Base-by-base conservation (phyloP, 1,140 invertebrate genomes). In the Bombus picipes region DNA sequence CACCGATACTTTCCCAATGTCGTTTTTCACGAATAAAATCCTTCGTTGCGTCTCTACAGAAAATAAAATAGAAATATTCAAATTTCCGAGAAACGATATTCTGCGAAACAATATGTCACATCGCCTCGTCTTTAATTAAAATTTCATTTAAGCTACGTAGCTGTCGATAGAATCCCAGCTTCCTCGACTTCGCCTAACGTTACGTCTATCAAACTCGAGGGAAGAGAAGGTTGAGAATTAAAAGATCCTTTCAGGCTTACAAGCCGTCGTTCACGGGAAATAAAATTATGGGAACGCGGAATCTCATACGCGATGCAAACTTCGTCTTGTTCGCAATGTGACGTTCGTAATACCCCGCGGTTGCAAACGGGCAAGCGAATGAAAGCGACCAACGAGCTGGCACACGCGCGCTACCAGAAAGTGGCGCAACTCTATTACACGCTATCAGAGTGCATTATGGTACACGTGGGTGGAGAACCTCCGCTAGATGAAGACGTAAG, bases 371-470 rank as follows among this genome's bases (percentile, higher is more conserved):
- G 34, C 43, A 25, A 65, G 62, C 81, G 32, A 18, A 25, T 53
- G 10, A 57, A 25, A 12, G 39, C 18, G 32, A 41, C 28, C 39
- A 73, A 73, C 39, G 72, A 47, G 18, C 41, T 39, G 3, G n/a
- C 12, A 18, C 41, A 66, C 47, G 47, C 47, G 47, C 47, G 47
- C 47, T 22, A 53, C 22, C 88, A 91, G 92, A 91, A 93, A 93
- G 83, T 92, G 87, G 89, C 84, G 89, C 90, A 92, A 92, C 92
- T 93, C 90, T 93, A 94, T 94, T 93, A 93, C 90, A 92, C 88
- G 65, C 81, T 87, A 89, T 72, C 83, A 88, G 81, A 87, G 90
- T 91, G 86, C 91, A 90, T 91, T 92, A 91, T 83, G 88, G 88
- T 87, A 90, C 75, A 76, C 76, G 43, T 84, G 86, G 84, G 88